These are phyloP conservation scores for Sebastes schlegelii DNA, from an alignment of 2,113 vertebrate genomes.

Conservation along the genomic window DNA sequence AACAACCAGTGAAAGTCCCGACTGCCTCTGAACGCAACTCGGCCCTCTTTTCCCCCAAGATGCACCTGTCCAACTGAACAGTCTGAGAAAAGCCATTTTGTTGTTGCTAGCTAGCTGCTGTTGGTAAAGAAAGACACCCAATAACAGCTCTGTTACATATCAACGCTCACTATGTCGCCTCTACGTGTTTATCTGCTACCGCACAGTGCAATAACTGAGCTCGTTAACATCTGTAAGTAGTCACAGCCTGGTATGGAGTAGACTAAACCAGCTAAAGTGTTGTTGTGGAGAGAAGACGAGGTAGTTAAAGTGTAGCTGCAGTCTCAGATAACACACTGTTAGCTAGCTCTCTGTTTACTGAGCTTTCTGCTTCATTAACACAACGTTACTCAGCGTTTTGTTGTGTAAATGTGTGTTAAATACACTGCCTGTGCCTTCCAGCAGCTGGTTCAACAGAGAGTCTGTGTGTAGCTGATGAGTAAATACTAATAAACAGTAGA, in stretches of 20 bases:
- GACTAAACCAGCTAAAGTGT: conserved; percentile 33
- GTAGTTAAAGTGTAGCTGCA: conserved; percentile 68
- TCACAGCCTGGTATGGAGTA: conserved; percentile 37
- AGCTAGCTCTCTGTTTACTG: conserved; percentile 69
- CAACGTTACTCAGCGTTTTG: background rate
- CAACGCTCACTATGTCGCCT: conserved; percentile 52
- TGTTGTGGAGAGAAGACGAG: conserved; percentile 57
- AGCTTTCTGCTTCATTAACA: conserved; percentile 42
- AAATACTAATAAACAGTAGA: conserved; percentile 27
- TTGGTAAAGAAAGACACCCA: conserved; percentile 61
- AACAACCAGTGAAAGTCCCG: background rate
- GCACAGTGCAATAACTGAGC: conserved; percentile 27
- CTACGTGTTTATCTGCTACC: conserved; percentile 27
- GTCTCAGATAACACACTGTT: conserved; percentile 64
- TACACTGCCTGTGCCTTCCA: conserved; percentile 8
- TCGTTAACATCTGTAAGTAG: conserved; percentile 34
- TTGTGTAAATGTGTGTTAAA: conserved; percentile 35
- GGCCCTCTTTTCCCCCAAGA: conserved; percentile 71
- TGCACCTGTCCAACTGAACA: conserved; percentile 75
- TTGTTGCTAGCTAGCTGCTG: conserved; percentile 77
- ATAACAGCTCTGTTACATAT: conserved; percentile 37
- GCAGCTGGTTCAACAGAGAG: conserved; percentile 28
- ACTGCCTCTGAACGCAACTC: conserved; percentile 58
- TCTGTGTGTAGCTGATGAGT: conserved; percentile 7
- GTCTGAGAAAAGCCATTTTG: conserved; percentile 82